These are phyloP conservation scores for Synchiropus splendidus DNA, from an alignment of 2,113 vertebrate genomes.

Conservation along the genomic window DNA sequence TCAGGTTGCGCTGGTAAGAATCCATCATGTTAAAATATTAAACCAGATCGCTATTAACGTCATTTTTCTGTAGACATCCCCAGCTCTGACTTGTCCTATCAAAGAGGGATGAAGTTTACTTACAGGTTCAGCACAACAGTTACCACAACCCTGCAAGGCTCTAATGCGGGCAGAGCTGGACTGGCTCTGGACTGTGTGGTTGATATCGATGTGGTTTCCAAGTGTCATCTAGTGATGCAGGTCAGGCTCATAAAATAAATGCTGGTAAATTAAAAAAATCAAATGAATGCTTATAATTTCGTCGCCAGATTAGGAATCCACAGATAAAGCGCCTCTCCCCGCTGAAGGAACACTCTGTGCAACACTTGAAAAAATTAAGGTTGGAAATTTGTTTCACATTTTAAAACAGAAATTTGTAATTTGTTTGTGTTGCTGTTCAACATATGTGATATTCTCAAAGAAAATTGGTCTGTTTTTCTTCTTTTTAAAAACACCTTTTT, in stretches of 20 bases:
- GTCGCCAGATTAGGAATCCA: constrained; percentile 67
- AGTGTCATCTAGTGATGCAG: constrained; percentile 71
- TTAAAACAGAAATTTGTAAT: too few species aligned
- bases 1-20: constrained; percentile 57
- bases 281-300: constrained; percentile 7
- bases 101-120: constrained; percentile 61
- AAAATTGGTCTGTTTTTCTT: neutral
- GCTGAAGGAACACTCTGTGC: constrained; percentile 65
- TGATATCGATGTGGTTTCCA: constrained; percentile 66
- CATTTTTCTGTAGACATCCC: constrained; percentile 17
- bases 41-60: neutral
- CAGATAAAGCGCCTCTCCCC: constrained; percentile 66
- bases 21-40: neutral
- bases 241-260: constrained; percentile 49
- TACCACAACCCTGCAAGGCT: constrained; percentile 60
- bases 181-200: constrained; percentile 71
- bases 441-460: constrained; percentile 18
- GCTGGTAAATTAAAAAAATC: neutral
- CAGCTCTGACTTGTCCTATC: constrained; percentile 33
- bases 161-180: constrained; percentile 53
- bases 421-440: too few species aligned
- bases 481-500: neutral
- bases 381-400: constrained; percentile 20
- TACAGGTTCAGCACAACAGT: constrained; percentile 70
- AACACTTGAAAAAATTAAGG: constrained; percentile 67